Percentiles rank a stretch among this genome's conserved stretches.
phyloP scores from a whole-genome alignment of 2,797 vertebrate genomes.

The Sebastes alutus region DNA sequence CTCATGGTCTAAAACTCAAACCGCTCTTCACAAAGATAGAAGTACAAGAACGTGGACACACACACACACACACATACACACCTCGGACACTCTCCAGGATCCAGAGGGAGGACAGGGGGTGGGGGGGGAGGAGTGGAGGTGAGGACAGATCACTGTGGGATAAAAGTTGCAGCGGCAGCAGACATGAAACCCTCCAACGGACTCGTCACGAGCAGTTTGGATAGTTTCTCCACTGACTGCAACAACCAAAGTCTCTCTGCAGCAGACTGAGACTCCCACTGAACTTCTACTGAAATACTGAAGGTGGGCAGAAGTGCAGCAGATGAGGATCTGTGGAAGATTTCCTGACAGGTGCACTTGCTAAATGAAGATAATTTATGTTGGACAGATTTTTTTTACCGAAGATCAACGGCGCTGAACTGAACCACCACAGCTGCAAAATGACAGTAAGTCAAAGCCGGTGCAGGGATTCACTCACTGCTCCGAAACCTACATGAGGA shows the following conservation, averaged over 20 bases:
- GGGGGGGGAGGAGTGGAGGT: constrained; percentile 11
- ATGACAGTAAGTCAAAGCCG: constrained; percentile 65
- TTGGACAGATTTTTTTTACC: neutral
- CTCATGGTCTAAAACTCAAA: neutral
- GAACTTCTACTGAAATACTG: too few species aligned
- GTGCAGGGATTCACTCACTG: neutral
- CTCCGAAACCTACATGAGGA: neutral
- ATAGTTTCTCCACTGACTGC: neutral
- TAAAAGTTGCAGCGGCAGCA: constrained; percentile 53
- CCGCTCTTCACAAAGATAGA: neutral
- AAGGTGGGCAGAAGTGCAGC: neutral
- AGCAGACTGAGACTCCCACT: neutral
- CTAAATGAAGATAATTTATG: constrained; percentile 14
- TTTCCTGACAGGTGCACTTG: constrained; percentile 34
- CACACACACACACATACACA: neutral
- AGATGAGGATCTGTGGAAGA: neutral
- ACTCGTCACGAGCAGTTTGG: neutral
- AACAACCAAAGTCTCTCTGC: neutral
- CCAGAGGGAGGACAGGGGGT: neutral
- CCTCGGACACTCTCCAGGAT: neutral
- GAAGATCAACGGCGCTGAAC: neutral
- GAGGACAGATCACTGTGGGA: constrained; percentile 45
- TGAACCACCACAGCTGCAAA: constrained; percentile 33
- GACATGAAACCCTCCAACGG: constrained; percentile 8
- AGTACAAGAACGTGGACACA: neutral